Evolutionary conservation across 2,113 vertebrate species (phyloP).

Genomic region (Procapra przewalskii): DNA sequence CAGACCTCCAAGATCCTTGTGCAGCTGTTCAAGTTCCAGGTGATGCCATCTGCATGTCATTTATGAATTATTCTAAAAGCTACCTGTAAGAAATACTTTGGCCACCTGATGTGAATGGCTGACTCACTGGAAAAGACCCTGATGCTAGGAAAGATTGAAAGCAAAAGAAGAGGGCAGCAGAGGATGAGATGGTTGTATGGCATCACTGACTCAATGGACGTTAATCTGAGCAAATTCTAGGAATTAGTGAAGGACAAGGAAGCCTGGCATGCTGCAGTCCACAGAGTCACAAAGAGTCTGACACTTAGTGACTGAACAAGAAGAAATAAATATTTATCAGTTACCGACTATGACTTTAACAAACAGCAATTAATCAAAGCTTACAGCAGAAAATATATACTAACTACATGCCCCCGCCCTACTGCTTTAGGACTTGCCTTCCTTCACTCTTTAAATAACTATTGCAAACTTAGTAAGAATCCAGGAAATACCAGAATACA

Average conservation of each 20-base stretch:
- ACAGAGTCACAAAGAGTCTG: background rate
- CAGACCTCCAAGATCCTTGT: background rate
- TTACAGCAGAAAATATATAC: background rate
- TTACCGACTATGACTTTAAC: background rate
- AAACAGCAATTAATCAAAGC: background rate
- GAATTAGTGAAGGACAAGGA: background rate
- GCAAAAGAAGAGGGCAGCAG: background rate
- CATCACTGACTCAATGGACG: background rate
- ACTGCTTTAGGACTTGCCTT: background rate
- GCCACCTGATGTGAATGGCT: background rate
- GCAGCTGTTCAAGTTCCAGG: background rate
- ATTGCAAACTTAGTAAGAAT: background rate
- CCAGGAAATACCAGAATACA: background rate
- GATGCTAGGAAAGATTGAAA: background rate
- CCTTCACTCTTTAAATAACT: background rate
- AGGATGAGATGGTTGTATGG: background rate
- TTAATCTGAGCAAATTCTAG: background rate
- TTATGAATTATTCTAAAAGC: slow-evolving; percentile 1
- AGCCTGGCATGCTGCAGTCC: background rate
- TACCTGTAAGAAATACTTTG: background rate
- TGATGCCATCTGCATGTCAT: background rate
- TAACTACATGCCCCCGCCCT: background rate
- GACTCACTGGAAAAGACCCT: background rate
- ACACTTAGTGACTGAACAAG: background rate
- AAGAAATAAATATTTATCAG: background rate